Evolutionary conservation across 2,888 invertebrate genomes (phyloP).

Genomic region (Nephrocerus scutellatus): DNA sequence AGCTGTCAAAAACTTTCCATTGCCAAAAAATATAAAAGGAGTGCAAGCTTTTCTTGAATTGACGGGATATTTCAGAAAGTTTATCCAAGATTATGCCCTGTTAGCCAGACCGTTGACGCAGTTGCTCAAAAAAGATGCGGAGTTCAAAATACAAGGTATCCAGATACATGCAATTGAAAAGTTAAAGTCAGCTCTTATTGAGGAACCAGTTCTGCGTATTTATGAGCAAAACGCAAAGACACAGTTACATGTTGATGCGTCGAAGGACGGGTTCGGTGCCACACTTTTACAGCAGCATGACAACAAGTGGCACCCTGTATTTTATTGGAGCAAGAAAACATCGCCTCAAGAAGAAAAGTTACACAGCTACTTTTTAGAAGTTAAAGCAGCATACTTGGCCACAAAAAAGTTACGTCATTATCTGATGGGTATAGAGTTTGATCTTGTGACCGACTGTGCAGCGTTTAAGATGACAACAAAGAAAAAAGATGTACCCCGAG

Average conservation of each 20-base stretch:
- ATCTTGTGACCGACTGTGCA: conserved; percentile 22
- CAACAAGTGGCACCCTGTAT: conserved; percentile 3
- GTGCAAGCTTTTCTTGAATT: conserved; percentile 16
- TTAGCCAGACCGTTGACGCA: conserved; percentile 4
- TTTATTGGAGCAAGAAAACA: conserved; percentile 14
- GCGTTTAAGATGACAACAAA: conserved; percentile 19
- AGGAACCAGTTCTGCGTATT: conserved; percentile 15
- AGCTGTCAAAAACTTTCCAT: conserved; percentile 8
- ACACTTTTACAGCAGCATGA: conserved; percentile 17
- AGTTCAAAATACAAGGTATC: conserved; percentile 7
- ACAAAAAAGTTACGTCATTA: conserved; percentile 27
- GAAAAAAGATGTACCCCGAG: conserved; percentile 19
- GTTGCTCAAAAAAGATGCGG: conserved; percentile 6
- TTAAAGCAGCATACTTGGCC: conserved; percentile 22
- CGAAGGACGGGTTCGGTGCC: conserved; percentile 20
- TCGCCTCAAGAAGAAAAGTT: conserved; percentile 7
- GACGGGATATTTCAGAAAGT: conserved; percentile 14
- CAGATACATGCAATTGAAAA: conserved; percentile 9
- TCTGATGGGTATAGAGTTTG: conserved; percentile 21
- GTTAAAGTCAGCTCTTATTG: conserved; percentile 5
- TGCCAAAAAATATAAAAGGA: conserved; percentile 14
- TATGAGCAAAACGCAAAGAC: conserved; percentile 15
- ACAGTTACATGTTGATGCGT: conserved; percentile 22
- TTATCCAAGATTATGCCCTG: conserved; percentile 8
- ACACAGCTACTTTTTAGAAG: conserved; percentile 25